Evolutionary conservation across 1,140 invertebrate species (phyloP), one percentile per base, ranked within the genome.

Genomic region (Heliconius congener): DNA sequence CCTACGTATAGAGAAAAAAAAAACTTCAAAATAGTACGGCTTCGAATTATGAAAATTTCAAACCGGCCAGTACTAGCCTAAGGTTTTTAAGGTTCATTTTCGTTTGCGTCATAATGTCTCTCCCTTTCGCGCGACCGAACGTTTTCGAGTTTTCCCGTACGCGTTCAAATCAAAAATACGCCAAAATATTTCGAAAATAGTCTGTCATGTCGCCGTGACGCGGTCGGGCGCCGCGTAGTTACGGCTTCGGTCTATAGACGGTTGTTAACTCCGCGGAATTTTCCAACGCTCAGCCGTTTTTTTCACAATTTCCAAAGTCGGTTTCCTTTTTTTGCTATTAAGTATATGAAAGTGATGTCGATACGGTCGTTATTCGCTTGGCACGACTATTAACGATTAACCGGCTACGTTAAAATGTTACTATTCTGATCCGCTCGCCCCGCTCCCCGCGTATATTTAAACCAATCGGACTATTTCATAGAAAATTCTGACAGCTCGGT

Each of bases 151-250:
- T 94, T 93, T 93, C 93, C 93, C 93, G 93, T 93, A 86, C 89
- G 85, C 87, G 90, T 85, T 86, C 93, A 94, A 93, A 92, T 94
- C 92, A 94, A 94, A 66, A 94, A 94, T 94, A 94, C 93, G 93
- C 93, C 93, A 94, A 94, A 94, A 89, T 90, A 89, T 93, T 94
- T 93, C 93, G 90, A 94, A 93, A 94, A 94, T 92, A 94, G 90
- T 93, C 86, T 93, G 84, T 90, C 90, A 88, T 93, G 83, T 89
- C 90, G 89, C 90, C 11, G 93, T 92, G 90, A 90, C 88, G 85
- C 88, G 86, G 81, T 85, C 90, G 86, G 87, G 84, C 83, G 85
- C 87, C 86, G 88, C 90, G 90, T 86, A 52, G 90, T 87, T 66
- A n/a, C 55, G 19, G 19, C 9, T 13, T 80, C 88, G 85, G 83